These are phyloP conservation scores for Magallana nippona DNA, from an alignment of 2,888 invertebrate species.

Conservation along the genomic window DNA sequence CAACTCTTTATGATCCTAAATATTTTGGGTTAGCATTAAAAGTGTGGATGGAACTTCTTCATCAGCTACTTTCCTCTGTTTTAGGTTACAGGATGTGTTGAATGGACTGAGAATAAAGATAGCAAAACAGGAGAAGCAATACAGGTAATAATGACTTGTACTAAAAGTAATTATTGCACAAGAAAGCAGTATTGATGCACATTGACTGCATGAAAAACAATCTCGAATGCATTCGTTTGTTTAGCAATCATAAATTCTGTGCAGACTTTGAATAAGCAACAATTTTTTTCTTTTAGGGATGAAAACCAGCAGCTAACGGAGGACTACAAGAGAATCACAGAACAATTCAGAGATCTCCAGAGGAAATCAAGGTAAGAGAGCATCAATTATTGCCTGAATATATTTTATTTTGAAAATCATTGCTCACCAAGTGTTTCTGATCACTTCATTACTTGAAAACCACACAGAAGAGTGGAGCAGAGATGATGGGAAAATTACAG, in stretches of 20 bases:
- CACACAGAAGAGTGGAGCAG: no score
- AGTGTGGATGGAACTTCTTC: neutral
- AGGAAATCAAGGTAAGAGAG: constrained; percentile 77
- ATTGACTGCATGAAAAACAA: no score
- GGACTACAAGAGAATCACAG: constrained; percentile 82
- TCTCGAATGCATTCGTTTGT: no score
- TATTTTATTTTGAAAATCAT: constrained; percentile 4
- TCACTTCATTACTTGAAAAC: no score
- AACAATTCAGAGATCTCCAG: constrained; percentile 79
- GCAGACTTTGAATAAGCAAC: no score
- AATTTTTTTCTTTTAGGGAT: constrained; percentile 73
- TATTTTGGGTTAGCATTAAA: no score
- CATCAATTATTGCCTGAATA: no score
- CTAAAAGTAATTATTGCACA: no score
- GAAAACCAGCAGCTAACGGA: constrained; percentile 86
- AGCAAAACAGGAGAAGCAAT: constrained; percentile 85
- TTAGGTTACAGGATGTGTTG: constrained; percentile 84
- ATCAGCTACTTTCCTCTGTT: constrained; percentile 26
- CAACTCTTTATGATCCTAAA: neutral
- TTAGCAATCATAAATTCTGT: no score
- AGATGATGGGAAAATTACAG: neutral
- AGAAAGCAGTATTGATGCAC: no score
- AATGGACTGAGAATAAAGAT: constrained; percentile 85
- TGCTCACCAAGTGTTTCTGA: no score
- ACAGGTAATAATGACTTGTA: constrained; percentile 73